Percentiles rank a stretch among this genome's conserved stretches.
Conservation (phyloP, 2,113 vertebrate species). For the Jacana jacana region DNA sequence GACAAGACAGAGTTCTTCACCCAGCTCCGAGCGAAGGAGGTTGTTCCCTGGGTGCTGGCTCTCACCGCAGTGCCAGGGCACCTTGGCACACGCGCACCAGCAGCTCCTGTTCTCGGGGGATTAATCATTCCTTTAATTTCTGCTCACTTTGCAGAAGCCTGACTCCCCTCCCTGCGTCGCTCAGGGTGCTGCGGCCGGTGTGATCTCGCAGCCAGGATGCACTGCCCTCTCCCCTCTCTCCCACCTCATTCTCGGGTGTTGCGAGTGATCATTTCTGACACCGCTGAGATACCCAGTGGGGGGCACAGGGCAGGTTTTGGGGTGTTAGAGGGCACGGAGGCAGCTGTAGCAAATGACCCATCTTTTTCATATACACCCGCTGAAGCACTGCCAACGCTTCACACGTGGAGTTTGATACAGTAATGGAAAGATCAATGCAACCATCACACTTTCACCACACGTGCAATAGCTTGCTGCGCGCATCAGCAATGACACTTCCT, state of each 20-base stretch:
- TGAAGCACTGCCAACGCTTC: neutral
- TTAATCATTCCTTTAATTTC: neutral
- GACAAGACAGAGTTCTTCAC: neutral
- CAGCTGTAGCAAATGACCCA: neutral
- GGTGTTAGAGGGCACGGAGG: neutral
- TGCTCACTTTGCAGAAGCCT: neutral
- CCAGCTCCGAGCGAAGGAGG: neutral
- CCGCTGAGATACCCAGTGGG: rapidly evolving
- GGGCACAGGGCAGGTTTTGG: neutral
- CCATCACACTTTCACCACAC: neutral
- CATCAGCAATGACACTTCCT: neutral
- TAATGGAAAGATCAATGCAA: constrained; percentile 25
- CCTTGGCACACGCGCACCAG: neutral
- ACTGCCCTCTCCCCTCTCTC: neutral
- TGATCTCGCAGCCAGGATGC: neutral
- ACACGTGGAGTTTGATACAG: neutral
- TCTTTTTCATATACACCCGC: neutral
- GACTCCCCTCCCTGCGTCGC: neutral
- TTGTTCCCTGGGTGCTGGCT: neutral
- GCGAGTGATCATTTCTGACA: neutral
- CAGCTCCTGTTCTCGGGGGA: neutral
- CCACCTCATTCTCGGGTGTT: neutral
- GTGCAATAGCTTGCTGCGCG: neutral
- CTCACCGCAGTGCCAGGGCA: rapidly evolving
- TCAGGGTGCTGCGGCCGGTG: neutral